Evolutionary conservation across 2,888 invertebrate genomes (phyloP), one percentile per base, ranked within the genome.

Genomic region (Drosophila vallismaia): DNA sequence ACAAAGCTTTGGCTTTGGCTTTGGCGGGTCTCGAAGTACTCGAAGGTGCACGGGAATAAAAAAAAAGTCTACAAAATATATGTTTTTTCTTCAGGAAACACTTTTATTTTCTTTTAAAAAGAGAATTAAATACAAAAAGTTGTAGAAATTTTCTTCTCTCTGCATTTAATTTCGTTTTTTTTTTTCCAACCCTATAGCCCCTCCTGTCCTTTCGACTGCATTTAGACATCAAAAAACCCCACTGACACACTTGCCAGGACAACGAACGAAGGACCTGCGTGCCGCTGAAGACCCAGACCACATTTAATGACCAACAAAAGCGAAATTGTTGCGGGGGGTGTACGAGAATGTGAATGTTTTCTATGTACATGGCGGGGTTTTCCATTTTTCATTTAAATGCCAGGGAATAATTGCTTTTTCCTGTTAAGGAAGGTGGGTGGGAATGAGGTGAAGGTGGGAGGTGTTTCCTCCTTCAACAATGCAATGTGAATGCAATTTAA

Each of bases 341-440:
- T 14, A 19, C n/a, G 24, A 24, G 24, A 7, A 12, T 40, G 31
- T 24, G n/a, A n/a, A n/a, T n/a, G n/a, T 24, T 14, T 14, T 6
- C 9, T 14, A 31, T 26, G n/a, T n/a, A n/a, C n/a, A n/a, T n/a
- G 10, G 56, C 40, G 68, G 84, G 71, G 76, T 69, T 85, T 82
- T 87, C 74, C 77, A 87, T 82, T 87, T 85, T 85, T 85, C 82
- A 73, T 79, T 85, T 74, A 87, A 82, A 85, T 85, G 86, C 79
- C 86, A 71, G 71, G 71, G 69, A 77, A 85, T 82, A 87, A 87
- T 82, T 85, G 87, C 86, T 82, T 85, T 85, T 87, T 84, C 81
- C 81, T 81, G 81, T 84, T 59, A 40, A 24, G 19, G 19, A 42
- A 26, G 14, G 53, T 54, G 19, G 9, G 12, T 19, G 57, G 28